phyloP scores from a whole-genome alignment of 2,888 invertebrate genomes.

The Cataglyphis rosenhaueri region DNA sequence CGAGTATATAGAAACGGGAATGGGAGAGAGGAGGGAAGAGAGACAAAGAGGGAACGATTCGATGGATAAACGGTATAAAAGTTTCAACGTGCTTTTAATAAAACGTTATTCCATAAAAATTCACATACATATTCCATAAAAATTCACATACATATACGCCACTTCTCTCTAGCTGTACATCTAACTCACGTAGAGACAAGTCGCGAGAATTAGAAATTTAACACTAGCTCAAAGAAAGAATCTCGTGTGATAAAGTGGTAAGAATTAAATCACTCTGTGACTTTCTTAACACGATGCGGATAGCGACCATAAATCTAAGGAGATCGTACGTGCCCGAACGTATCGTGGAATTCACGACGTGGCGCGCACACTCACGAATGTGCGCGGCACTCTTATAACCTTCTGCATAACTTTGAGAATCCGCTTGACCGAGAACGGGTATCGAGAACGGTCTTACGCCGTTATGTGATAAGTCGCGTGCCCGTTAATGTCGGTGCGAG shows the following conservation, averaged over 20 bases:
- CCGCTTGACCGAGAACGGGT: conserved; percentile 84
- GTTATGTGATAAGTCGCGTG: conserved; percentile 84
- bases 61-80: not conserved
- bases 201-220: conserved; percentile 62
- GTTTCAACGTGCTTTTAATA: conserved; percentile 6
- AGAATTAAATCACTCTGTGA: conserved; percentile 73
- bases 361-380: conserved; percentile 66
- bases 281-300: conserved; percentile 68
- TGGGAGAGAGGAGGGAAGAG: not conserved
- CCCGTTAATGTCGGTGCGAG: conserved; percentile 81
- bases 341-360: conserved; percentile 63
- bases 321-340: conserved; percentile 62
- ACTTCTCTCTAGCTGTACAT: not conserved
- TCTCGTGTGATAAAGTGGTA: conserved; percentile 70
- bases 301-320: conserved; percentile 71
- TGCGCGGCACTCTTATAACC: conserved; percentile 78
- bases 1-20: conserved; percentile 31
- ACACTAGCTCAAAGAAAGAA: conserved; percentile 43
- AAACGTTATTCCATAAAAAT: conserved; percentile 19
- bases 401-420: conserved; percentile 82
- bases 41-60: not conserved
- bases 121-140: not conserved
- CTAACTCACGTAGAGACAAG: conserved; percentile 19
- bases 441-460: conserved; percentile 80
- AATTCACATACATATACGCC: not conserved